A percentile compares a stretch with the other conserved stretches of the same genome.
These are phyloP conservation scores for Sinonovacula constricta DNA, from an alignment of 1,140 invertebrate species.

Conservation along the genomic window DNA sequence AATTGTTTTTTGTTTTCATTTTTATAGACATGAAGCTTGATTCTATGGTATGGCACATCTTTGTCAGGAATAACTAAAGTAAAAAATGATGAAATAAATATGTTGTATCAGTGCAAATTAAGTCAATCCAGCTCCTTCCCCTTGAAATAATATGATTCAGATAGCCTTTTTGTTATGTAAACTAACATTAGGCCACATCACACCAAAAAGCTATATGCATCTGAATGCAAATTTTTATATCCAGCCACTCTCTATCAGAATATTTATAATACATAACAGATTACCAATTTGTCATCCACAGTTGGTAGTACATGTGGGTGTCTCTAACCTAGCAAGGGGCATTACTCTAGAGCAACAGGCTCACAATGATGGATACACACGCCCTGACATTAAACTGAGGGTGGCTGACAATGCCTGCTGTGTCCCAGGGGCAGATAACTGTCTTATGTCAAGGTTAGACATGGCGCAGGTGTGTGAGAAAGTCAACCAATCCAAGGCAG, in stretches of 20 bases:
- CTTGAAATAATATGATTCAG: neutral
- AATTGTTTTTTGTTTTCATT: neutral
- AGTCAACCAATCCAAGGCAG: constrained; percentile 72
- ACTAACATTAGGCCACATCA: neutral
- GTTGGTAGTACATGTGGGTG: constrained; percentile 80
- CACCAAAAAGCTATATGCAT: neutral
- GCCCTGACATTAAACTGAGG: constrained; percentile 73
- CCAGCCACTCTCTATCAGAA: neutral
- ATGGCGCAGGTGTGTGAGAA: constrained; percentile 76
- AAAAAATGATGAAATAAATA: too few relatives aligned
- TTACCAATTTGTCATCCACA: too few relatives aligned
- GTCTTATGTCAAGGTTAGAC: constrained; percentile 75
- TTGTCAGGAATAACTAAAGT: neutral
- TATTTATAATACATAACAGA: too few relatives aligned
- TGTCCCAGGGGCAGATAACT: constrained; percentile 69
- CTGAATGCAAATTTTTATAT: neutral
- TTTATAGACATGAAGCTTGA: neutral
- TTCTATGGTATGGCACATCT: neutral
- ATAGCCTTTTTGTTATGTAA: neutral
- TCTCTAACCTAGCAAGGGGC: constrained; percentile 79
- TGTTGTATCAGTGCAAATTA: too few relatives aligned
- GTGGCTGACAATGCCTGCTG: constrained; percentile 67
- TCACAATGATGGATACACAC: constrained; percentile 79
- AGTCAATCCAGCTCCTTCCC: too few relatives aligned
- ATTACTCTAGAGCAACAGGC: constrained; percentile 79